These are phyloP conservation scores for Artibeus lituratus DNA, from an alignment of 2,797 vertebrate species.

Conservation along the genomic window DNA sequence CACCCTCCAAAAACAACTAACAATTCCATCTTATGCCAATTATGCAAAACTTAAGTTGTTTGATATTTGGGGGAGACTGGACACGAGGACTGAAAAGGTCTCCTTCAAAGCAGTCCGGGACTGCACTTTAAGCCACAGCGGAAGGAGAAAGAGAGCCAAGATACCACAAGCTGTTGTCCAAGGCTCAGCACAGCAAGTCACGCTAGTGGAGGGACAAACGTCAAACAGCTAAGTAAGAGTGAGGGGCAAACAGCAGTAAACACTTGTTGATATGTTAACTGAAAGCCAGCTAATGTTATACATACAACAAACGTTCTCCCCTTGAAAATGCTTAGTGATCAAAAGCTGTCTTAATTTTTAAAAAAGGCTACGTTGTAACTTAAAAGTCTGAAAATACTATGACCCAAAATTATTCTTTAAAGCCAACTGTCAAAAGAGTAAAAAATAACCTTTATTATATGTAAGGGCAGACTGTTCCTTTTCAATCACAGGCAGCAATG, in stretches of 20 bases:
- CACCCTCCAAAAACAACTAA: constrained; percentile 50
- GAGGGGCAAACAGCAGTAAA: not conserved
- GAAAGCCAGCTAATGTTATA: not conserved
- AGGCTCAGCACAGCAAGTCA: not conserved
- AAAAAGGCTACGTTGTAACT: not conserved
- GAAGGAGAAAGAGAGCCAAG: not conserved
- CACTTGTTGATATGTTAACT: not conserved
- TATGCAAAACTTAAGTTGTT: not conserved
- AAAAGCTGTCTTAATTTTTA: not conserved
- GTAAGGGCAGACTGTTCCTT: not conserved
- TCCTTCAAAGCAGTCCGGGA: not conserved
- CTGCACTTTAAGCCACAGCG: not conserved
- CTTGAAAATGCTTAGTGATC: not conserved
- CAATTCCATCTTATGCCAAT: not conserved
- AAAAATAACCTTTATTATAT: not conserved
- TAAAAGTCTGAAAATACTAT: not conserved
- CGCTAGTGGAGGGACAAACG: not conserved
- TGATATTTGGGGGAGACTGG: not conserved
- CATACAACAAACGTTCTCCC: not conserved
- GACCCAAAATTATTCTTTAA: constrained; percentile 21
- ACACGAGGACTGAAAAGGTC: not conserved
- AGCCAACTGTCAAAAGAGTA: not conserved
- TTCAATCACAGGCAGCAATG: not conserved
- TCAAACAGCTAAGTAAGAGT: not conserved
- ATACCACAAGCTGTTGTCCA: not conserved